Conservation (phyloP, 2,797 vertebrate species). For the Pampus argenteus region DNA sequence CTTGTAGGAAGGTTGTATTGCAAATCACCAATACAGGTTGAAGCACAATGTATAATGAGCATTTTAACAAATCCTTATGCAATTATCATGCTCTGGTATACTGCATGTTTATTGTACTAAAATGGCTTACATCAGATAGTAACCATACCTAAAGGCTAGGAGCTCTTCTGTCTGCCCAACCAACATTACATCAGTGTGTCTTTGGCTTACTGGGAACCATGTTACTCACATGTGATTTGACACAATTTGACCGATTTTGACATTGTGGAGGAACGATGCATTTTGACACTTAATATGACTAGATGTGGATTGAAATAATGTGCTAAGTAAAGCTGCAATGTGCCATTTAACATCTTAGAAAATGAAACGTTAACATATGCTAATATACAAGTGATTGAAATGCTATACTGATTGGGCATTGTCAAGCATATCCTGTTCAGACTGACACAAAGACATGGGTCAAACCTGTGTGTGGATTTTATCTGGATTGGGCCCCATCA, state of each 20-base stretch:
- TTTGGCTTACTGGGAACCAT: too few species aligned
- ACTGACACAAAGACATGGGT: too few species aligned
- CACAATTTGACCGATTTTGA: too few species aligned
- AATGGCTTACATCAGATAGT: background rate
- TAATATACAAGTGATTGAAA: too few species aligned
- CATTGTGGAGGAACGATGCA: too few species aligned
- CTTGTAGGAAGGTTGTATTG: background rate
- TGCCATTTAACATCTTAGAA: too few species aligned
- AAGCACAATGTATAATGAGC: background rate
- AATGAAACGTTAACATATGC: too few species aligned
- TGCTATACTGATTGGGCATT: too few species aligned
- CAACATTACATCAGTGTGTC: background rate
- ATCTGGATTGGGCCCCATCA: background rate
- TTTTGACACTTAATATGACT: too few species aligned
- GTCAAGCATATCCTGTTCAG: too few species aligned
- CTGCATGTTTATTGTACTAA: background rate
- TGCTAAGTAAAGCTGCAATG: constrained; percentile 9
- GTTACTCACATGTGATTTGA: too few species aligned
- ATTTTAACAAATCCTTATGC: background rate
- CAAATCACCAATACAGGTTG: background rate
- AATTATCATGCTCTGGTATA: background rate
- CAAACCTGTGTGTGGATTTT: background rate
- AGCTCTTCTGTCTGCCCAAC: background rate
- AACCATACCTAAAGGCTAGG: background rate
- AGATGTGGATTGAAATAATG: background rate